Evolutionary conservation across 2,888 invertebrate species (phyloP).

Genomic region (Rosalia funebris): DNA sequence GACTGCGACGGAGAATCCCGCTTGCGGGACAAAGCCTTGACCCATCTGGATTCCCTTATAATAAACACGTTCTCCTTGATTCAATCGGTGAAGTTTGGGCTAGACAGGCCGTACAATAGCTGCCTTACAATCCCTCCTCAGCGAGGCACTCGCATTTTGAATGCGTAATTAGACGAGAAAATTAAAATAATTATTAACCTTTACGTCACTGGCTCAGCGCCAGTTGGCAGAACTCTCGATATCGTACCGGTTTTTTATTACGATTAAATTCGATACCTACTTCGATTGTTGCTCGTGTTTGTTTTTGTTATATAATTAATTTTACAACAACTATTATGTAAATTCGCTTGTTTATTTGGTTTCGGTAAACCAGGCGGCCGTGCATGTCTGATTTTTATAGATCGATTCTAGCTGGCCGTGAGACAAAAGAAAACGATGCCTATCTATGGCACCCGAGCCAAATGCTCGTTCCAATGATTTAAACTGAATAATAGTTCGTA

Average conservation of each 20-base stretch:
- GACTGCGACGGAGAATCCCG: constrained; percentile 21
- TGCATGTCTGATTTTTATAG: too few relatives aligned
- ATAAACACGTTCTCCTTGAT: constrained; percentile 10
- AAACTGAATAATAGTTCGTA: too few relatives aligned
- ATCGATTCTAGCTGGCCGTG: too few relatives aligned
- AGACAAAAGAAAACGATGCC: too few relatives aligned
- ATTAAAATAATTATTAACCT: constrained; percentile 15
- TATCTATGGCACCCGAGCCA: too few relatives aligned
- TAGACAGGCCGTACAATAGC: too few relatives aligned
- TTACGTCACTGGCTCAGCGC: constrained; percentile 21
- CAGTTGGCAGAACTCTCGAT: constrained; percentile 12
- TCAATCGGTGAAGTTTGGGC: background rate
- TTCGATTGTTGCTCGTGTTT: constrained; percentile 11
- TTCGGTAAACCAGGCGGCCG: too few relatives aligned
- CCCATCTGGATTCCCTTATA: constrained; percentile 25
- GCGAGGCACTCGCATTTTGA: too few relatives aligned
- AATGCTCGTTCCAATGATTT: too few relatives aligned
- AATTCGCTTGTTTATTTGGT: constrained; percentile 1
- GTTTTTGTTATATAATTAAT: constrained; percentile 16
- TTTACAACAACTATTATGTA: too few relatives aligned
- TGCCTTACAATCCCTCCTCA: too few relatives aligned
- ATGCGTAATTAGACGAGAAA: background rate
- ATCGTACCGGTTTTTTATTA: constrained; percentile 12
- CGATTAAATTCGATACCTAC: constrained; percentile 7
- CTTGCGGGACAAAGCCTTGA: constrained; percentile 32